Base-by-base conservation (phyloP, 2,888 invertebrate species). In the Torymus aiolomorphi region DNA sequence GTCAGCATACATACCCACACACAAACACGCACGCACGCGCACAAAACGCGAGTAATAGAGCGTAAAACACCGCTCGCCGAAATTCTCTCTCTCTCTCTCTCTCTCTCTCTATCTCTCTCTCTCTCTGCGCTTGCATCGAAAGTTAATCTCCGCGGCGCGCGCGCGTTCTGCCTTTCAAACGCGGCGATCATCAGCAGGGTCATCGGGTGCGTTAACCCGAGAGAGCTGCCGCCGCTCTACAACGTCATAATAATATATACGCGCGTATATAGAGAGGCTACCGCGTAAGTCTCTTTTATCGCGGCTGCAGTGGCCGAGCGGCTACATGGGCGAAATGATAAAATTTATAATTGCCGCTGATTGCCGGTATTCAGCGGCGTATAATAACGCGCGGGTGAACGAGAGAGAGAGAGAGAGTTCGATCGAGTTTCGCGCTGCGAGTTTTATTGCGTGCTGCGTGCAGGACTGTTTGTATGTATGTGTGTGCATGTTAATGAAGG, bases 311-410 rank as follows among this genome's bases (percentile, higher is more conserved):
- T 2, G 31, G 31, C 31, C 31, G 24, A 61, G 69, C 69, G 20
- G 61, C 67, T 76, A 69, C 61, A 67, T n/a, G n/a, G 51, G 84
- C 80, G 82, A 85, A 86, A 88, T 86, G 87, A 87, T 86, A 86
- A 85, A 86, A 86, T 86, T 86, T 86, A 85, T 87, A 86, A 87
- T 87, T 86, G 85, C 85, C 85, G 74, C 83, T 85, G 86, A 87
- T 88, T 86, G 86, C 83, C 82, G 82, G 70, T 84, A 85, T 86
- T 84, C 85, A 85, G 76, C 84, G 80, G 61, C 73, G 76, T 77
- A 80, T 77, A 82, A 78, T 70, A 62, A 49, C 16, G 56, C 51
- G 76, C 69, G 66, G 51, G 20, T 20, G 20, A 20, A 3, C 31
- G 31, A 8, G 31, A 5, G 31, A 31, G 31, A 5, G 31, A 31